These are phyloP conservation scores for Parus major DNA, from an alignment of 2,113 vertebrate species.

Conservation along the genomic window DNA sequence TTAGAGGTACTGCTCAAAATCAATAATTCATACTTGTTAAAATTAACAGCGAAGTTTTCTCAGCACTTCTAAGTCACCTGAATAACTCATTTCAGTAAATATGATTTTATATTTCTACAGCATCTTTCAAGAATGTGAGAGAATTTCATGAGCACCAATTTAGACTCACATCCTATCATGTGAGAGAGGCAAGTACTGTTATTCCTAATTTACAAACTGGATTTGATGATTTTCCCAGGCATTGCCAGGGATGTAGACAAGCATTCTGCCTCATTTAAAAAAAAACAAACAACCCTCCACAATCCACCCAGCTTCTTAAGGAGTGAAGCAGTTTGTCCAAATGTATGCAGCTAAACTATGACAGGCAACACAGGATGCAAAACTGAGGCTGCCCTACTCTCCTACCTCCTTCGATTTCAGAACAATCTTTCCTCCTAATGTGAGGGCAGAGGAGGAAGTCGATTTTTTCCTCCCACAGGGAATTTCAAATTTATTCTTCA, in stretches of 20 bases:
- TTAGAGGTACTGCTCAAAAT: neutral
- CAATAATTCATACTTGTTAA: neutral
- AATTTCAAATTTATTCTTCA: conserved; percentile 2
- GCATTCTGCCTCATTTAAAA: neutral
- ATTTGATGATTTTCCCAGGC: neutral
- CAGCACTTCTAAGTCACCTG: neutral
- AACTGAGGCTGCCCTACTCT: neutral
- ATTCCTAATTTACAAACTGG: neutral
- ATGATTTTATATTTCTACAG: neutral
- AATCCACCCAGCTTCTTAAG: neutral
- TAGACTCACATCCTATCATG: neutral
- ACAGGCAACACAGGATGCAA: neutral
- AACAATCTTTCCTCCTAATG: neutral
- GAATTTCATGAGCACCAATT: conserved; percentile 4
- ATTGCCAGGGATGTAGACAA: neutral
- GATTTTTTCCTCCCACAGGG: neutral
- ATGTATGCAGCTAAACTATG: neutral
- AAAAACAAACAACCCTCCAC: fast-evolving
- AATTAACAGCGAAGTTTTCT: neutral
- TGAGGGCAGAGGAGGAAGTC: neutral
- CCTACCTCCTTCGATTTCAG: neutral
- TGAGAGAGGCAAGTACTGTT: neutral
- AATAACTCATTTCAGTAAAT: neutral
- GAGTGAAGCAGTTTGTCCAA: neutral
- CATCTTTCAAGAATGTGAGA: neutral